These are phyloP conservation scores for Spodoptera exigua DNA, from an alignment of 2,888 invertebrate species.

Conservation along the genomic window DNA sequence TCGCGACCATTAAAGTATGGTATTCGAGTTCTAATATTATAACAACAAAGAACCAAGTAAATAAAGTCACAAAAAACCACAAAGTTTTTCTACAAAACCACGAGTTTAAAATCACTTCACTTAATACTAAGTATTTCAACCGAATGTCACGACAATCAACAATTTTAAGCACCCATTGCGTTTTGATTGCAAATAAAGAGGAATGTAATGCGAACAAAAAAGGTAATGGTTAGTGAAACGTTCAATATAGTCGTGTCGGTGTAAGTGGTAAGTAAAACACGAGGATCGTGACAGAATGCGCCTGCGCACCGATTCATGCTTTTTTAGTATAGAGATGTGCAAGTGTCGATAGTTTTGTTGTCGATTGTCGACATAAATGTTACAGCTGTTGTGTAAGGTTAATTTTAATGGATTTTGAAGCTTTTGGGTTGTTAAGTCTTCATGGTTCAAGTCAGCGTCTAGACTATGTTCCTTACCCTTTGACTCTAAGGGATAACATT, in stretches of 20 bases:
- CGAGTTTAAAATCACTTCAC: slow-evolving; percentile 12
- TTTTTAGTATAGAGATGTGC: slow-evolving; percentile 55
- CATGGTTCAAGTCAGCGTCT: too few relatives aligned
- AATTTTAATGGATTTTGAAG: not conserved
- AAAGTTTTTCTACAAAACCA: slow-evolving; percentile 7
- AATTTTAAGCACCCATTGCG: slow-evolving; percentile 19
- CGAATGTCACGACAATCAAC: not conserved
- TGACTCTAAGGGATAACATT: too few relatives aligned
- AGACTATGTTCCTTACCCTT: too few relatives aligned
- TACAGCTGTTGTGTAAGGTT: not conserved
- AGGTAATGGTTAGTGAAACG: slow-evolving; percentile 48
- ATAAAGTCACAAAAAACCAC: slow-evolving; percentile 1
- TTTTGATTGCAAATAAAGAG: slow-evolving; percentile 22
- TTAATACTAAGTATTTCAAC: slow-evolving; percentile 10
- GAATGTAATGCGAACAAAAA: slow-evolving; percentile 29
- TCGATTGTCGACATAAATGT: slow-evolving; percentile 15
- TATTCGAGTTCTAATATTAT: not conserved
- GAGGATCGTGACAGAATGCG: slow-evolving; percentile 81
- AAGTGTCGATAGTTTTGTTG: slow-evolving; percentile 30
- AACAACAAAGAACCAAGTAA: too few relatives aligned
- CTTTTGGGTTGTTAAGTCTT: not conserved
- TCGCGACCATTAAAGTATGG: too few relatives aligned
- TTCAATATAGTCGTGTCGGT: slow-evolving; percentile 42
- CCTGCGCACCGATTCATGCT: slow-evolving; percentile 63
- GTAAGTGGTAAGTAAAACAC: slow-evolving; percentile 59